These are phyloP conservation scores for Antechinus stuartii DNA, from an alignment of 2,113 vertebrate species.

Conservation along the genomic window DNA sequence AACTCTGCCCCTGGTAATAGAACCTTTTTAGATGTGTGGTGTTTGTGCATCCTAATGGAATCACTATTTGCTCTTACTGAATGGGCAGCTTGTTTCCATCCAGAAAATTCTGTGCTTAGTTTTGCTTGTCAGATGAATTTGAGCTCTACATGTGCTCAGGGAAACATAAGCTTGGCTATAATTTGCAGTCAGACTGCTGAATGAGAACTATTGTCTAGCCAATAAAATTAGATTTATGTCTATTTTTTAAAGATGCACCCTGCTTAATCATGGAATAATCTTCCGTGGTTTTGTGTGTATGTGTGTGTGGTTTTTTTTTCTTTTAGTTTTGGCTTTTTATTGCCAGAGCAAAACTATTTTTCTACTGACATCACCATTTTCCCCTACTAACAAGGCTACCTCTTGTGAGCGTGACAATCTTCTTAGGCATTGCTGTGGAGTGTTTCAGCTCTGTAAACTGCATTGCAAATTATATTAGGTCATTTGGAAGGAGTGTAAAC, in stretches of 20 bases:
- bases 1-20: not conserved
- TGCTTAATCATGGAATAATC: not conserved
- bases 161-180: not conserved
- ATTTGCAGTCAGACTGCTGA: not conserved
- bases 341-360: not conserved
- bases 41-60: not conserved
- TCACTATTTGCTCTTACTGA: slow-evolving; percentile 7
- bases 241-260: not conserved
- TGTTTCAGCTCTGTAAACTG: not conserved
- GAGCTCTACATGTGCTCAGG: not conserved
- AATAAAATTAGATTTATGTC: not conserved
- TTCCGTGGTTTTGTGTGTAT: not conserved
- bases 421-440: not conserved
- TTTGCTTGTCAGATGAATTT: not conserved
- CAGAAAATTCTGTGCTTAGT: not conserved
- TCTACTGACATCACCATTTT: not conserved
- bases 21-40: not conserved
- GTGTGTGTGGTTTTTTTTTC: too few relatives aligned
- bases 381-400: not conserved
- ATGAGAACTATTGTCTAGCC: not conserved
- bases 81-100: not conserved
- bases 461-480: not conserved
- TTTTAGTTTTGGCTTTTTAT: not conserved
- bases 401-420: fast-evolving
- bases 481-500: not conserved